Base-by-base conservation (phyloP, 2,113 vertebrate genomes). In the Esox niger region DNA sequence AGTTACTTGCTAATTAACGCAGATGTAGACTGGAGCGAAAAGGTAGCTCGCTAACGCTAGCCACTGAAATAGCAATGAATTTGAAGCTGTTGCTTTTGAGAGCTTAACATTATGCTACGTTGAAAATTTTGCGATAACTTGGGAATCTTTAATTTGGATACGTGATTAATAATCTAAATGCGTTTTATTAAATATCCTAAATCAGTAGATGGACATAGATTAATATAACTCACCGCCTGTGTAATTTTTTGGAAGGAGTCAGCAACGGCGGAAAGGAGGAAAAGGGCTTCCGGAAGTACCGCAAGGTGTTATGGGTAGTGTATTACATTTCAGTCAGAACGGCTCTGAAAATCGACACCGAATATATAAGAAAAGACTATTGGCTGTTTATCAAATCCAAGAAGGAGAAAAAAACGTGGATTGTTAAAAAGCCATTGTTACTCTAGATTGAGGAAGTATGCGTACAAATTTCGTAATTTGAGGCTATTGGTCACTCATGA, bases 211-310 rank as follows among this genome's bases (percentile, higher is more conserved):
- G 84, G 21, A 23, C 1, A 31, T 21, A 78, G 87, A 90, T 90
- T 76, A 27, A 1, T 13, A 6, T 1, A 11, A 79, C 87, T 89
- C 82, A 88, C 88, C 78, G 86, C 81, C 84, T 84, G 80, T 72
- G 74, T 60, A 66, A 84, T 80, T 78, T 83, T n/a, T 80, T 73
- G 80, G 80, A 83, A 57, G 85, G 73, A 78, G 72, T 58, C 68
- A 4, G 8, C 62, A 1, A 76, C 71, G 77, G 77, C 82, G 86
- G 86, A 90, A 86, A 75, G 71, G 62, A 77, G 76, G 86, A 87
- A 88, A 90, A 85, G 88, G 82, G 84, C 83, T 88, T 88, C 87
- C 87, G 85, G 0, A 21, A 1, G 55, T 11, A 23, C 0, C 0
- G 73, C 77, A 81, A 62, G 58, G 84, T 20, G 20, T 85, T 71